Base-by-base conservation (phyloP, 1,140 invertebrate species). In the Drosophila neocordata region DNA sequence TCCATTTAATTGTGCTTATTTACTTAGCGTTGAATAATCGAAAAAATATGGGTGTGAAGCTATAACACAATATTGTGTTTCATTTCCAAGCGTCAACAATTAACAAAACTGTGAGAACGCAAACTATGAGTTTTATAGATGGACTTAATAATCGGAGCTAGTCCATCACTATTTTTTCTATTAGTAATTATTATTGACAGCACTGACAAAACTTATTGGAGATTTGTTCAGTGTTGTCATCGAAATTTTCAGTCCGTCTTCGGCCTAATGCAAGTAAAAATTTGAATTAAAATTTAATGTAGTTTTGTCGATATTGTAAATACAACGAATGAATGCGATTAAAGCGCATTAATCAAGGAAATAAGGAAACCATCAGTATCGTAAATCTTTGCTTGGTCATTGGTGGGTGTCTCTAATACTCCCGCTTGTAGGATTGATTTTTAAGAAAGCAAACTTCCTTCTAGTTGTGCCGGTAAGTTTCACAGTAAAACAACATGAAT, bases 191-290 rank as follows among this genome's bases (percentile, higher is more conserved):
- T 27, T 37, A 27, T 61, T 67, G 56, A 59, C 35, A 60, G 35
- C 13, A 44, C 24, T 48, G 27, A 35, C 41, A 11, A 62, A 35
- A 52, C 44, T 37, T 65, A 70, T 66, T 35, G 73, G 44, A 65
- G 27, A 68, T 62, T 62, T 75, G 72, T 75, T 75, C 73, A 55
- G 53, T 76, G 70, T 83, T 79, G 77, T 65, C 72, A 72, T 79
- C 80, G 65, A 83, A 83, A 83, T 84, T 83, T 61, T 76, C 80
- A 73, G 76, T 83, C 64, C 59, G 59, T 64, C 66, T 66, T 84
- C 61, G 61, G 73, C 57, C 70, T 65, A 51, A 67, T 76, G 76
- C 80, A 79, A 52, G 56, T 66, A 66, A 65, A 83, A 83, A 83
- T 83, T 83, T 8, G 51, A 79, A 62, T 84, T 52, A 63, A 62